Percentiles rank a stretch among this genome's conserved stretches.
Evolutionary conservation across 1,140 invertebrate genomes (phyloP).

Genomic region (Tetragnatha versicolor): DNA sequence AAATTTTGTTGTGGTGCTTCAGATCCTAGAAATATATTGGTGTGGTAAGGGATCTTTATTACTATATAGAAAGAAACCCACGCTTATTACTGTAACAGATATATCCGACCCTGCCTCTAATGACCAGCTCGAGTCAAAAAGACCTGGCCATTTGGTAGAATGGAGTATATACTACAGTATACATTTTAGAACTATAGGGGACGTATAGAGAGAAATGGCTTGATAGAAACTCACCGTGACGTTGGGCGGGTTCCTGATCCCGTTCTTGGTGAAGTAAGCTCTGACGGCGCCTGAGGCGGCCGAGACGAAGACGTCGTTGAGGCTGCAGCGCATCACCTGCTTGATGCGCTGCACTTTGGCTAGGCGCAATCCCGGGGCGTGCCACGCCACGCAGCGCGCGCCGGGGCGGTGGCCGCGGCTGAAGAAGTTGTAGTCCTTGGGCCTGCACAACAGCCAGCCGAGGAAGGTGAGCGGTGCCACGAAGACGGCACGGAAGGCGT

Average conservation of each 20-base stretch:
- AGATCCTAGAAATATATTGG: no score
- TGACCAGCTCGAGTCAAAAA: no score
- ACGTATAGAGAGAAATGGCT: background rate
- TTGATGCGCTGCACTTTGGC: constrained; percentile 64
- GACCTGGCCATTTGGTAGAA: no score
- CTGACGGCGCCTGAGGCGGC: constrained; percentile 67
- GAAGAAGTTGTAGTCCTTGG: constrained; percentile 62
- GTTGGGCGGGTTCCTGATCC: constrained; percentile 66
- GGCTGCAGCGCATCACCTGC: constrained; percentile 68
- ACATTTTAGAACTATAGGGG: no score
- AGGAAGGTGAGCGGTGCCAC: constrained; percentile 68
- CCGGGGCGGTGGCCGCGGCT: constrained; percentile 59
- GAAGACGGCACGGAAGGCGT: constrained; percentile 66
- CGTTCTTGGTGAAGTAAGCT: constrained; percentile 65
- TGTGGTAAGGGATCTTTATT: no score
- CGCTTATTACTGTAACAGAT: no score
- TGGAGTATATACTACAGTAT: no score
- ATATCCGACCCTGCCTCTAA: no score
- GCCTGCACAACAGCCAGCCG: constrained; percentile 64
- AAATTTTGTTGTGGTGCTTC: no score
- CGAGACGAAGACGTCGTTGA: constrained; percentile 69
- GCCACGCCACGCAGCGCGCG: constrained; percentile 65
- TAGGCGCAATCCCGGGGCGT: constrained; percentile 65
- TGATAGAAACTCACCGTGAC: constrained; percentile 63
- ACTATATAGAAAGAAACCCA: no score